Base-by-base conservation (phyloP, 2,888 invertebrate genomes). In the Calameuta filiformis region DNA sequence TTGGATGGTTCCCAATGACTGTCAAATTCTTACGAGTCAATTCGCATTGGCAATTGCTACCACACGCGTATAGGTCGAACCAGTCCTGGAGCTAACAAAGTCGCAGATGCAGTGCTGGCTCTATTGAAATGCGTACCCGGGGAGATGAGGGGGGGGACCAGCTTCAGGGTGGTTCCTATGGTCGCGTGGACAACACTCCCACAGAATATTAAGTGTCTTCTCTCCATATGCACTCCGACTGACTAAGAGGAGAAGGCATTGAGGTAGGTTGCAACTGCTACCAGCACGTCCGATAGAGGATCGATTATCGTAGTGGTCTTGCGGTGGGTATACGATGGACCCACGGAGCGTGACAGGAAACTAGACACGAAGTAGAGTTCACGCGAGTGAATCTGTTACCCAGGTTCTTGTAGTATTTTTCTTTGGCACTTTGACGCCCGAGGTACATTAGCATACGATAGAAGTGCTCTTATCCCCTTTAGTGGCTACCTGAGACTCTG, bases 121-220 rank as follows among this genome's bases (percentile, higher is more conserved):
- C 85, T 85, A 87, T 89, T 86, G 85, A 85, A 87, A 87, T 87
- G 85, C 85, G 77, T 78, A 76, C 81, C 83, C 79, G 40, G 15
- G 23, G 4, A 23, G 23, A 23, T 3, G 35, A 0, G 23, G 40
- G 40, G 40, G 6, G 40, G 31, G 12, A 1, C 9, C 30, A 71
- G 71, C 71, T 76, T 76, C 76, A 75, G 85, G 84, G 83, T 82
- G 83, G 68, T 84, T 85, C 82, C 76, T 80, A 56, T 81, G 85
- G 90, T 90, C 90, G 90, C 90, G 90, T 90, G 90, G 89, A 90
- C 86, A 81, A 84, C 83, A 88, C 89, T 84, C 85, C 81, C 81
- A 80, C 80, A 83, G 91, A 91, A 91, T 91, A 90, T 88, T 88
- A 88, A 90, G 76, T 77, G 81, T 77, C 74, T 30, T 9, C 71